Conservation (phyloP, 2,888 invertebrate genomes). For the Xanthia togata region DNA sequence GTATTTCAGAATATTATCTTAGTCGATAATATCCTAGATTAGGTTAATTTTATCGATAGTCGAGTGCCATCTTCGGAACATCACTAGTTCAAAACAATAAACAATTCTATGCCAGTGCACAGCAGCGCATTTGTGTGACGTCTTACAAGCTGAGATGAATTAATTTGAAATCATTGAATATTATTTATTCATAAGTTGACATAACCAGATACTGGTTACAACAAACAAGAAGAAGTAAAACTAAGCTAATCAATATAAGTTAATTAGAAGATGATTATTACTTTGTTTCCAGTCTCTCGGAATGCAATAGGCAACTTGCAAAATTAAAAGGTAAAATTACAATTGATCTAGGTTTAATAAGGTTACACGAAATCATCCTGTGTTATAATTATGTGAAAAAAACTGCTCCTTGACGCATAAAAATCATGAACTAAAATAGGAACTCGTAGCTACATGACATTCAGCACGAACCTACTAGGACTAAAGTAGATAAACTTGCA, state of each 20-base stretch:
- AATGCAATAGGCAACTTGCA: not conserved
- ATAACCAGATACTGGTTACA: not conserved
- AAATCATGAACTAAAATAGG: not conserved
- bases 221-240: slow-evolving; percentile 5
- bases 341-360: too few species aligned
- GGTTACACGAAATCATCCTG: not conserved
- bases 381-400: not conserved
- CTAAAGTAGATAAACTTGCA: slow-evolving; percentile 15
- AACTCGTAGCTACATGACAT: not conserved
- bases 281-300: not conserved
- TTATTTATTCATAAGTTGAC: slow-evolving; percentile 4
- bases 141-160: slow-evolving; percentile 13
- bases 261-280: not conserved
- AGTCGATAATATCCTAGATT: not conserved
- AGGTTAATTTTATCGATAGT: slow-evolving; percentile 22
- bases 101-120: slow-evolving; percentile 35
- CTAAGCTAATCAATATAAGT: not conserved
- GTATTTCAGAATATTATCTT: not conserved
- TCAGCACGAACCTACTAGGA: not conserved
- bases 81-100: slow-evolving; percentile 39
- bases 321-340: not conserved
- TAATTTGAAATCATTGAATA: slow-evolving; percentile 16
- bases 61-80: slow-evolving; percentile 9
- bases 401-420: not conserved
- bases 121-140: slow-evolving; percentile 19